phyloP scores from a whole-genome alignment of 2,888 invertebrate genomes.

The Clunio marinus region DNA sequence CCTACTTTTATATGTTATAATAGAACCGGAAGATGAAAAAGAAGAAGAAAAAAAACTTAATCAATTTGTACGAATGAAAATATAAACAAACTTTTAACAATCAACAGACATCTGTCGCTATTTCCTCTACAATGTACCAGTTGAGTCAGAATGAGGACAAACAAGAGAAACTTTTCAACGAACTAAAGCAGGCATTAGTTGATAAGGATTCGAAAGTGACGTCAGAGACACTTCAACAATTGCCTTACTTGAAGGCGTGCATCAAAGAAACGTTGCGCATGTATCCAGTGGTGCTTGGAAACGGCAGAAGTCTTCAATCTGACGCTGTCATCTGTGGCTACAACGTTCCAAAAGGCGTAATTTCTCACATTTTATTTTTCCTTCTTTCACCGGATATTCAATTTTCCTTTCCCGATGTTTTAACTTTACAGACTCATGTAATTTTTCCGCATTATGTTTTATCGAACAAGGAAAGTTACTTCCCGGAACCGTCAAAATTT shows the following conservation, averaged over 20 bases:
- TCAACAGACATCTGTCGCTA: constrained; percentile 65
- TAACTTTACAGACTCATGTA: constrained; percentile 63
- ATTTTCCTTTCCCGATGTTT: constrained; percentile 41
- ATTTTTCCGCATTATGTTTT: constrained; percentile 75
- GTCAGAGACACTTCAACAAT: constrained; percentile 58
- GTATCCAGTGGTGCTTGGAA: constrained; percentile 76
- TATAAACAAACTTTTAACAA: not conserved
- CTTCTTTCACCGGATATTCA: constrained; percentile 2
- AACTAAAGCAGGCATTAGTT: constrained; percentile 59
- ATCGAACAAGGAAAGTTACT: constrained; percentile 67
- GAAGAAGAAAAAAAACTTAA: not conserved
- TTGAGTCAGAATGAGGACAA: constrained; percentile 66
- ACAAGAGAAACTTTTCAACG: constrained; percentile 61
- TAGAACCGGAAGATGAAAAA: not conserved
- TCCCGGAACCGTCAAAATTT: constrained; percentile 65
- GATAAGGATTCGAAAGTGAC: constrained; percentile 55
- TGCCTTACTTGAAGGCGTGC: constrained; percentile 70
- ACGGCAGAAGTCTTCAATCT: constrained; percentile 69
- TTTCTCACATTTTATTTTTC: too few relatives aligned
- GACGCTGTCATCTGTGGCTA: constrained; percentile 73
- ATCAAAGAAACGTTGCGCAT: constrained; percentile 74
- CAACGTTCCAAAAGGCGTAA: constrained; percentile 76
- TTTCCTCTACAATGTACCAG: constrained; percentile 70
- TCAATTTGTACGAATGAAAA: not conserved
- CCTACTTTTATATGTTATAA: too few relatives aligned